phyloP scores from a whole-genome alignment of 2,797 vertebrate genomes.

The Sebastes steindachneri region DNA sequence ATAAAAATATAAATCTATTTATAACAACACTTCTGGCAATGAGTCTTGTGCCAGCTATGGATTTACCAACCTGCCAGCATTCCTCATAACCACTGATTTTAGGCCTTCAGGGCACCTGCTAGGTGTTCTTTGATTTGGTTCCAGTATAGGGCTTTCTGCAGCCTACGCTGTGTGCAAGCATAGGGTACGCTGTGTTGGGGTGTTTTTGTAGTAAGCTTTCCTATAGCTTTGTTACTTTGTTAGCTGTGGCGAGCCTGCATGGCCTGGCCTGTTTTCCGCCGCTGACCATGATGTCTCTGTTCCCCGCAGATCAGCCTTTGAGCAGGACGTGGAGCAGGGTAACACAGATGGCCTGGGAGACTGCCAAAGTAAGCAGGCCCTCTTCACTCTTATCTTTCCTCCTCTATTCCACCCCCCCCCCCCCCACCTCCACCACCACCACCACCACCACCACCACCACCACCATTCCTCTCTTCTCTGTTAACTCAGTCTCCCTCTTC shows the following conservation, averaged over 20 bases:
- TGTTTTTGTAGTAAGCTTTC: constrained; percentile 50
- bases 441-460: constrained; percentile 1
- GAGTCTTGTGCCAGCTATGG: constrained; percentile 49
- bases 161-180: constrained; percentile 33
- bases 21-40: constrained; percentile 39
- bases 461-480: constrained; percentile 63
- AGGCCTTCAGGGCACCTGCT: constrained; percentile 56
- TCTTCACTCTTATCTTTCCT: constrained; percentile 75
- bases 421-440: neutral
- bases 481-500: constrained; percentile 75
- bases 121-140: constrained; percentile 66
- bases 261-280: constrained; percentile 74
- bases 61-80: constrained; percentile 53
- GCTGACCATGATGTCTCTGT: constrained; percentile 87
- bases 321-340: constrained; percentile 97
- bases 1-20: constrained; percentile 51
- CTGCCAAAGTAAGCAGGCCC: constrained; percentile 98
- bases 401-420: constrained; percentile 69
- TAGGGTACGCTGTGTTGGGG: constrained; percentile 23
- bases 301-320: constrained; percentile 91
- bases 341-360: constrained; percentile 99
- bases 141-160: constrained; percentile 50
- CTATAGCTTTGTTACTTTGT: constrained; percentile 58
- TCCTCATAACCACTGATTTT: constrained; percentile 58
- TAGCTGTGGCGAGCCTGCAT: constrained; percentile 62